These are phyloP conservation scores for Eira barbara DNA, from an alignment of 2,113 vertebrate genomes.

Conservation along the genomic window DNA sequence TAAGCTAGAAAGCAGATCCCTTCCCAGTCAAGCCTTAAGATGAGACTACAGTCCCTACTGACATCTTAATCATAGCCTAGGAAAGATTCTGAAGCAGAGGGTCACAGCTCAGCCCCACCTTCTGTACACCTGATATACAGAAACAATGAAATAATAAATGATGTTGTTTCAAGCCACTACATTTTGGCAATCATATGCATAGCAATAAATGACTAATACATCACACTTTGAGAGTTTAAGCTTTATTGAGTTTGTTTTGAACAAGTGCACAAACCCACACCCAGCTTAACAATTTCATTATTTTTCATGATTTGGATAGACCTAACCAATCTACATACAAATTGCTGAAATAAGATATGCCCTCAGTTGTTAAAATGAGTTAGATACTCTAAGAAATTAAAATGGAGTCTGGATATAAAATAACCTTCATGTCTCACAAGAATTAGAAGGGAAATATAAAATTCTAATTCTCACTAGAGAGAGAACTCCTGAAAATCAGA, in stretches of 20 bases:
- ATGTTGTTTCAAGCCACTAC: not conserved
- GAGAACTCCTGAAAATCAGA: not conserved
- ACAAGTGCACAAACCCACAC: not conserved
- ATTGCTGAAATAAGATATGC: not conserved
- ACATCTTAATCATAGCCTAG: not conserved
- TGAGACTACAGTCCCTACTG: not conserved
- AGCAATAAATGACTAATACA: not conserved
- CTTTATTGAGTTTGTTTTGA: not conserved
- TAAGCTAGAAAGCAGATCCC: not conserved
- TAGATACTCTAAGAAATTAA: not conserved
- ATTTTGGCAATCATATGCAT: not conserved
- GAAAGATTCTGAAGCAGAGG: not conserved
- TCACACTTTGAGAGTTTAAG: not conserved
- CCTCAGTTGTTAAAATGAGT: not conserved
- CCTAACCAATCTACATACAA: not conserved
- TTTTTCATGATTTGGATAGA: not conserved
- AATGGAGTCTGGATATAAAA: not conserved
- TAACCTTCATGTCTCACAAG: not conserved
- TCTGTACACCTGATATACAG: not conserved
- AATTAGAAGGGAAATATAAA: not conserved
- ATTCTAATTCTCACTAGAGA: not conserved
- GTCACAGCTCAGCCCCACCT: not conserved
- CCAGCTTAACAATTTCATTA: not conserved
- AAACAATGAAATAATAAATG: not conserved
- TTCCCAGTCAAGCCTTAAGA: not conserved